These are phyloP conservation scores for Apamea crenata DNA, from an alignment of 2,888 invertebrate genomes.

Conservation along the genomic window DNA sequence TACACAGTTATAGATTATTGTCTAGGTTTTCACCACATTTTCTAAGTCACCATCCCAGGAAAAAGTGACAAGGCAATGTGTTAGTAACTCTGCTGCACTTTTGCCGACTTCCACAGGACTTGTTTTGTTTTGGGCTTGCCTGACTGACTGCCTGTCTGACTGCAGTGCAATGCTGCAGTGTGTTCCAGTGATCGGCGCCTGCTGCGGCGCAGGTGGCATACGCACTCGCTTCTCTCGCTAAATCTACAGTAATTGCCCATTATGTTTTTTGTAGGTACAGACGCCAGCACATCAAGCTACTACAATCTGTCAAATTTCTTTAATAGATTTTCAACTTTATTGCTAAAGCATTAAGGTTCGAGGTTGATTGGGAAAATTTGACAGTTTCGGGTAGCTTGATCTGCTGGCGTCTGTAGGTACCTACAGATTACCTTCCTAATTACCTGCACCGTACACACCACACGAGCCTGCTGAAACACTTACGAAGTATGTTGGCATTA, in stretches of 20 bases:
- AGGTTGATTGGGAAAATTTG: no score
- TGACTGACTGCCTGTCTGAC: neutral
- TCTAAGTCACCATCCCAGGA: neutral
- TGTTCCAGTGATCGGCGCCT: neutral
- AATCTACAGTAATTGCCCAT: no score
- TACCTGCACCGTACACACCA: neutral
- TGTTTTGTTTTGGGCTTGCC: neutral
- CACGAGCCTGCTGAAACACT: neutral
- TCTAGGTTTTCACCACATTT: neutral
- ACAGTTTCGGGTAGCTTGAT: no score
- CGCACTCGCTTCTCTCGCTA: neutral
- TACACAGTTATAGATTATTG: neutral
- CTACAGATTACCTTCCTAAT: neutral
- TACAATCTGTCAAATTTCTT: no score
- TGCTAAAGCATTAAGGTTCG: no score
- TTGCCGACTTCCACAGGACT: neutral
- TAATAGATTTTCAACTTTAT: no score
- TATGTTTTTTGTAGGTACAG: neutral
- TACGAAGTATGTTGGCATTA: neutral
- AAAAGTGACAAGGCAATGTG: neutral
- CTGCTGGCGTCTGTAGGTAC: no score
- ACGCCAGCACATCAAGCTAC: no score
- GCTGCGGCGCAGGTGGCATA: neutral
- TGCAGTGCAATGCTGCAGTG: neutral
- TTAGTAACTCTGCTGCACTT: neutral